Evolutionary conservation across 2,113 vertebrate genomes (phyloP).

Genomic region (Amia ocellicauda): DNA sequence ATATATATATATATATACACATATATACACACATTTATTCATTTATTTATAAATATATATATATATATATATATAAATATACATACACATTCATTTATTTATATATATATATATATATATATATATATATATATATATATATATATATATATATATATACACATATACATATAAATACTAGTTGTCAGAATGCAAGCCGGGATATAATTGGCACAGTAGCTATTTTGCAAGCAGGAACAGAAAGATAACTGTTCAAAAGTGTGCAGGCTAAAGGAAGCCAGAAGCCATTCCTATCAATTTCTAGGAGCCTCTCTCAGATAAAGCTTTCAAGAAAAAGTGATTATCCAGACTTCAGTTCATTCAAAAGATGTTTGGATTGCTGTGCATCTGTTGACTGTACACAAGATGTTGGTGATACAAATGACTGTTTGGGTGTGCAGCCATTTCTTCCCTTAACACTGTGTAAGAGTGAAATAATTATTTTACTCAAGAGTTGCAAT

Average conservation of each 20-base stretch:
- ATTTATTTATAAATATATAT: no score
- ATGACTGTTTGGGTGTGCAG: constrained; percentile 20
- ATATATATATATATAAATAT: no score
- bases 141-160: no score
- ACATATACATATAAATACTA: no score
- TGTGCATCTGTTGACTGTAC: constrained; percentile 53
- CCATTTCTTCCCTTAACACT: no score
- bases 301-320: constrained; percentile 64
- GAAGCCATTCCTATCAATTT: constrained; percentile 61
- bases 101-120: no score
- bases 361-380: constrained; percentile 53
- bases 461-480: no score
- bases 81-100: neutral
- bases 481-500: no score
- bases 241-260: constrained; percentile 62
- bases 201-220: constrained; percentile 53
- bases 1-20: neutral
- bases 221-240: constrained; percentile 45
- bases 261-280: constrained; percentile 62
- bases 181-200: neutral
- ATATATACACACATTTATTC: no score
- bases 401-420: constrained; percentile 29
- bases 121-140: no score
- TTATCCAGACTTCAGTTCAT: constrained; percentile 43
- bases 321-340: constrained; percentile 45